A percentile compares a stretch with the other conserved stretches of the same genome.
Conservation (phyloP, 1,140 invertebrate genomes). For the Nymphalis io region DNA sequence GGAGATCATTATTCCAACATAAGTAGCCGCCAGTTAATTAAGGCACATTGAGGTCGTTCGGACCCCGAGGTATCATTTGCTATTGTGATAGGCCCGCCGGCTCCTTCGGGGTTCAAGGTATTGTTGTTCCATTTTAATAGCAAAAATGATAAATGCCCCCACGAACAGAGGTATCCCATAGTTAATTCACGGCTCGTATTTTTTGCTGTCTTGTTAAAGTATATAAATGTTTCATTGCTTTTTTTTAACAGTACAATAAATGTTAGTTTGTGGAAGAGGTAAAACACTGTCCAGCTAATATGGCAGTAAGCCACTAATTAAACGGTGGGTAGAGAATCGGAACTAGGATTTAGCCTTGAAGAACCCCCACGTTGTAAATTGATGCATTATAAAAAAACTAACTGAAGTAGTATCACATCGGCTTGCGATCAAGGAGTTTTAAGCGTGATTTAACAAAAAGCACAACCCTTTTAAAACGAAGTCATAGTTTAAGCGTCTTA, state of each 20-base stretch:
- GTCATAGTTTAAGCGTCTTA: slow-evolving; percentile 71
- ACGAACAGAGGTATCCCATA: slow-evolving; percentile 56
- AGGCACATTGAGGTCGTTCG: slow-evolving; percentile 63
- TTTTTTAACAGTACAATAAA: slow-evolving; percentile 38
- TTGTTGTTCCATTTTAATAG: slow-evolving; percentile 76
- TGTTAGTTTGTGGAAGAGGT: slow-evolving; percentile 39
- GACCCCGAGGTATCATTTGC: slow-evolving; percentile 74
- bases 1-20: slow-evolving; percentile 48
- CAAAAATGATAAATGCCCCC: slow-evolving; percentile 77
- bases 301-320: slow-evolving; percentile 69
- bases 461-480: slow-evolving; percentile 74
- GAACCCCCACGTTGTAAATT: slow-evolving; percentile 70
- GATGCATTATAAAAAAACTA: slow-evolving; percentile 51
- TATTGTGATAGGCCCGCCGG: slow-evolving; percentile 72
- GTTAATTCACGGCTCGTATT: slow-evolving; percentile 44
- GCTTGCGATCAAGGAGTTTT: slow-evolving; percentile 58
- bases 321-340: slow-evolving; percentile 56
- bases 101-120: slow-evolving; percentile 69
- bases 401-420: slow-evolving; percentile 55
- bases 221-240: slow-evolving; percentile 33
- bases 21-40: slow-evolving; percentile 72
- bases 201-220: slow-evolving; percentile 26
- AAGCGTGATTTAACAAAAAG: slow-evolving; percentile 74
- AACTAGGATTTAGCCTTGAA: slow-evolving; percentile 52
- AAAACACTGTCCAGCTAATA: slow-evolving; percentile 51